A percentile compares a stretch with the other conserved stretches of the same genome.
Evolutionary conservation across 2,113 vertebrate species (phyloP).

Genomic region (Dromiciops gliroides): DNA sequence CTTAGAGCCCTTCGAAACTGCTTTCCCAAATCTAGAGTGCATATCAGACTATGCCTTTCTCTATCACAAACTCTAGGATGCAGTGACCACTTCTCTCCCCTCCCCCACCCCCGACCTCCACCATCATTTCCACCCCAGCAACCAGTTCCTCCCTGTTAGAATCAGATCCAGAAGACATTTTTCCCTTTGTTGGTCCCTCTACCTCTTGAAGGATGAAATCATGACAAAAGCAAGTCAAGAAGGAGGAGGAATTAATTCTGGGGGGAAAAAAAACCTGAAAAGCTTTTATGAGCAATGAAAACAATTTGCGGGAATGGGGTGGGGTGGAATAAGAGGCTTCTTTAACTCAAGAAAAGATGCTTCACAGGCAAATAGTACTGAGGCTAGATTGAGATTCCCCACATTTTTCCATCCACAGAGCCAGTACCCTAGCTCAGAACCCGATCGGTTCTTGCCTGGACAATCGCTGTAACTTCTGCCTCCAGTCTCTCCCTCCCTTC

Average conservation of each 20-base stretch:
- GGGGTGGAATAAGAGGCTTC: neutral
- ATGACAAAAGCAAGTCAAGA: neutral
- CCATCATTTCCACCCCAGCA: neutral
- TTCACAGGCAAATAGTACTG: neutral
- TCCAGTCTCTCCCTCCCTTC: neutral
- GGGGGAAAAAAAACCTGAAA: neutral
- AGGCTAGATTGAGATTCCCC: neutral
- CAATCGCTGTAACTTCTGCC: neutral
- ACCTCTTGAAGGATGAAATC: neutral
- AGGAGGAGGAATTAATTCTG: neutral
- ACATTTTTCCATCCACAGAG: neutral
- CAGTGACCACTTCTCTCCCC: conserved; percentile 75
- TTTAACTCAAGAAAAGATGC: neutral
- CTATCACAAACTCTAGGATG: neutral
- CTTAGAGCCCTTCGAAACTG: neutral
- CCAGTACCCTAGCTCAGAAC: neutral
- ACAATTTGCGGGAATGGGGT: neutral
- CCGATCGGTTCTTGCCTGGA: too few species aligned
- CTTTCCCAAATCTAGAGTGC: too few species aligned
- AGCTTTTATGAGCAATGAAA: neutral
- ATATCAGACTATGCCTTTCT: neutral
- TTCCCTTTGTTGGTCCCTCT: neutral
- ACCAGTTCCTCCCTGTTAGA: neutral
- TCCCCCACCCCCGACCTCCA: too few species aligned
- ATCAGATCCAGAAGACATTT: neutral